Evolutionary conservation across 2,888 invertebrate genomes (phyloP).

Genomic region (Oscheius sp.): DNA sequence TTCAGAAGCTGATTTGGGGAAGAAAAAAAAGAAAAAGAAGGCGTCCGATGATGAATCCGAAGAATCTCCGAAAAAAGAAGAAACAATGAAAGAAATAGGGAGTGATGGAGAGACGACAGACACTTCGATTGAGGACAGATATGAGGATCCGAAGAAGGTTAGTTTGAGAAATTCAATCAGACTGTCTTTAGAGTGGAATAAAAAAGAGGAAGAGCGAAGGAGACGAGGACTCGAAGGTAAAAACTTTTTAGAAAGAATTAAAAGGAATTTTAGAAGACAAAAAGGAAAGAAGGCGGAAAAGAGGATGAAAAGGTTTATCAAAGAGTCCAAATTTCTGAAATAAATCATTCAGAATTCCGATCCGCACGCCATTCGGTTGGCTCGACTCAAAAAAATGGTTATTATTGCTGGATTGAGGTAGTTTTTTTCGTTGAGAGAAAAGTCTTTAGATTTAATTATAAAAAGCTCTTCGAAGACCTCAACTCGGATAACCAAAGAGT

Average conservation of each 20-base stretch:
- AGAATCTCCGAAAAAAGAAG: neutral
- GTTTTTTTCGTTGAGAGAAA: neutral
- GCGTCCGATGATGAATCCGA: neutral
- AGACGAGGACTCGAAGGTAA: neutral
- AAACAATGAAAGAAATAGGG: neutral
- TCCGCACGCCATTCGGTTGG: slow-evolving; percentile 1
- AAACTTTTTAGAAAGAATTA: too few relatives aligned
- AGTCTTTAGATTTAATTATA: slow-evolving; percentile 25
- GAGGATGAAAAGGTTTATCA: neutral
- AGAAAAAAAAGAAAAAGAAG: neutral
- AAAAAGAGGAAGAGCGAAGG: neutral
- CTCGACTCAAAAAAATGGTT: slow-evolving; percentile 26
- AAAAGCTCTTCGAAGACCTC: slow-evolving; percentile 15
- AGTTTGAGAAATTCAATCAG: neutral
- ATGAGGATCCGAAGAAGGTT: neutral
- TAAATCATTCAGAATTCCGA: neutral
- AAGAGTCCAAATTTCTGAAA: too few relatives aligned
- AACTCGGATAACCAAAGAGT: slow-evolving; percentile 13
- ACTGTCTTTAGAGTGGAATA: neutral
- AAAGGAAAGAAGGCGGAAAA: neutral
- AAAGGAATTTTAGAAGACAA: neutral
- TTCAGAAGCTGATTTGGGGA: too few relatives aligned
- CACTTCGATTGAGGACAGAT: slow-evolving; percentile 13
- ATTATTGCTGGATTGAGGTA: slow-evolving; percentile 21
- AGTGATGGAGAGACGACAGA: slow-evolving; percentile 14